Evolutionary conservation across 2,113 vertebrate species (phyloP).

Genomic region (Xiphophorus maculatus): DNA sequence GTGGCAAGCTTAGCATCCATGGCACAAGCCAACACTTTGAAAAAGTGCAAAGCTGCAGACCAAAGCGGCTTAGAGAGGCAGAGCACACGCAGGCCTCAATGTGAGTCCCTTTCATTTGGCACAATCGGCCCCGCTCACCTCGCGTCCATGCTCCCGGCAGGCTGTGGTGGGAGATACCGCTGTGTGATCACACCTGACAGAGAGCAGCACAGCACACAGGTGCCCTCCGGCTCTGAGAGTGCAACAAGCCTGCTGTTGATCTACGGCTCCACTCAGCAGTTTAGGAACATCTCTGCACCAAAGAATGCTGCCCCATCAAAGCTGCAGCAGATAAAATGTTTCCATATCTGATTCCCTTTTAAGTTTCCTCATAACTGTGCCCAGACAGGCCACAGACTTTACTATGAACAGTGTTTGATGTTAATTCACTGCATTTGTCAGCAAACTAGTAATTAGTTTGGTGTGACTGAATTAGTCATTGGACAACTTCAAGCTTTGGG

Average conservation of each 20-base stretch:
- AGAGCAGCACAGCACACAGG: constrained; percentile 31
- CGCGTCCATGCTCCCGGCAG: constrained; percentile 53
- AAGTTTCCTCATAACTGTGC: neutral
- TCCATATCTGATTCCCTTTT: constrained; percentile 6
- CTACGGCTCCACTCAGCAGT: constrained; percentile 20
- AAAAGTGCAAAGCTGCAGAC: constrained; percentile 68
- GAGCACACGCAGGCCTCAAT: constrained; percentile 54
- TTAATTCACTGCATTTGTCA: neutral
- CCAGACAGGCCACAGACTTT: neutral
- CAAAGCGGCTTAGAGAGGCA: constrained; percentile 71
- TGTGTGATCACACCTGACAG: constrained; percentile 61
- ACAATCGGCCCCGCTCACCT: constrained; percentile 36
- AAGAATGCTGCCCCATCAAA: constrained; percentile 11
- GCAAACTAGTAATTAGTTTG: neutral
- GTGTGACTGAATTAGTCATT: neutral
- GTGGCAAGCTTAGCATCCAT: constrained; percentile 60
- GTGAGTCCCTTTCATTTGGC: constrained; percentile 37
- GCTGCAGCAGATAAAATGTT: constrained; percentile 14
- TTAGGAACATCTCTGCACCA: neutral
- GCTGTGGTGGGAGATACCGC: constrained; percentile 46
- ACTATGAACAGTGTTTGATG: neutral
- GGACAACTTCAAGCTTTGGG: neutral
- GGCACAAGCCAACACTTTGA: constrained; percentile 70
- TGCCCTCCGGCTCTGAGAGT: constrained; percentile 37
- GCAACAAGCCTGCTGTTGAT: constrained; percentile 48